These are phyloP conservation scores for Thymelicus acteon DNA, from an alignment of 2,888 invertebrate species.

Conservation along the genomic window DNA sequence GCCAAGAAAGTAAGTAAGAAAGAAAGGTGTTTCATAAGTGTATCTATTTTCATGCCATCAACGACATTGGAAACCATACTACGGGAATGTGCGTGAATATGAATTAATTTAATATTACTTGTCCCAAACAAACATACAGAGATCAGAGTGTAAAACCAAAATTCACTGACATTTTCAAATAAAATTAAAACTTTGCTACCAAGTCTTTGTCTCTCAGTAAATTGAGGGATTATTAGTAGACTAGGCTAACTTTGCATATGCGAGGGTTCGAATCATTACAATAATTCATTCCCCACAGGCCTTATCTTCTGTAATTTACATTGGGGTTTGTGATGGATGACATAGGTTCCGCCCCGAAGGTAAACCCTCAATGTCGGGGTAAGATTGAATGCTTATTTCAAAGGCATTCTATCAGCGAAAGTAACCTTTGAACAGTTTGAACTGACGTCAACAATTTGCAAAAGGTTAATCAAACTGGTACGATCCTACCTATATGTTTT, in stretches of 20 bases:
- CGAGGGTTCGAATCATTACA: conserved; percentile 2
- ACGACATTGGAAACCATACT: no score
- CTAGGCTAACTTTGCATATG: conserved; percentile 5
- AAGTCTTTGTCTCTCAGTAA: neutral
- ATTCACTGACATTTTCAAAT: neutral
- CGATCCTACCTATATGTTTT: no score
- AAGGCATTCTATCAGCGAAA: neutral
- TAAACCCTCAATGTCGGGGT: neutral
- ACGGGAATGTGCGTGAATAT: no score
- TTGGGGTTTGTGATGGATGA: neutral
- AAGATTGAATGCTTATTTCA: conserved; percentile 2
- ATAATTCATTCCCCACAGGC: neutral
- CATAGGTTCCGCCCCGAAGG: neutral
- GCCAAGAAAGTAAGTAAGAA: no score
- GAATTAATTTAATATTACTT: no score
- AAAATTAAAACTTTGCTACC: neutral
- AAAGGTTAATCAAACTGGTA: neutral
- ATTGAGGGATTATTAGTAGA: neutral
- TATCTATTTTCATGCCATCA: no score
- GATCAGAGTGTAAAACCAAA: no score
- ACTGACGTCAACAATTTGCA: neutral
- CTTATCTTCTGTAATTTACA: conserved; percentile 8
- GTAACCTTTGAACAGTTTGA: neutral
- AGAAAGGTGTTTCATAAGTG: no score
- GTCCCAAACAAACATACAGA: no score